These are phyloP conservation scores for Eristalis pertinax DNA, from an alignment of 2,888 invertebrate species.

Conservation along the genomic window DNA sequence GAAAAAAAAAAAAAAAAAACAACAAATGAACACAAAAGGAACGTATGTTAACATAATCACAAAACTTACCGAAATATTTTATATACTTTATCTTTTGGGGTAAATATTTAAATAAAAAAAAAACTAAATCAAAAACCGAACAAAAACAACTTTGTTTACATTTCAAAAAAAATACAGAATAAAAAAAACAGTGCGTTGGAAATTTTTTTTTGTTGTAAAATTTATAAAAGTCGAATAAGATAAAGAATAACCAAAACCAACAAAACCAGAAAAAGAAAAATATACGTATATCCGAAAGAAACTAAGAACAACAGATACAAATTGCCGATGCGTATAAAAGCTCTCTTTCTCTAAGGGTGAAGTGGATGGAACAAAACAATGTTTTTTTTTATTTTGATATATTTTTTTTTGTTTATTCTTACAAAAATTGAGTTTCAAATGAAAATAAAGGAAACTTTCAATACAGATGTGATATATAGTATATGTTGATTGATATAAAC, in stretches of 20 bases:
- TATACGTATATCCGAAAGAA: constrained; percentile 10
- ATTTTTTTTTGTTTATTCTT: background rate
- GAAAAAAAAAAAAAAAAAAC: constrained; percentile 10
- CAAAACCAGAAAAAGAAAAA: constrained; percentile 9
- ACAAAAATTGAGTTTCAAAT: background rate
- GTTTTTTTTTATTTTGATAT: background rate
- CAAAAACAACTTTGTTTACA: constrained; percentile 54
- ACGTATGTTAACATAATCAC: background rate
- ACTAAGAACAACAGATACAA: constrained; percentile 33
- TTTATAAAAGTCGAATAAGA: constrained; percentile 23
- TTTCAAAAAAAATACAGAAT: constrained; percentile 34
- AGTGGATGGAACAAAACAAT: constrained; percentile 58
- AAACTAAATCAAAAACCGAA: constrained; percentile 18
- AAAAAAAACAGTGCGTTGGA: constrained; percentile 53
- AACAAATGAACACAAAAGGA: background rate
- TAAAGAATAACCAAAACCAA: constrained; percentile 15
- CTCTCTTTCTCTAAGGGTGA: constrained; percentile 71
- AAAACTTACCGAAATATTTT: constrained; percentile 70
- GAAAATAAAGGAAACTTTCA: constrained; percentile 3
- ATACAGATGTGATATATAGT: constrained; percentile 13
- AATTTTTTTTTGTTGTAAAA: constrained; percentile 24
- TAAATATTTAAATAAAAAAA: constrained; percentile 17
- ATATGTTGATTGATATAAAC: constrained; percentile 28
- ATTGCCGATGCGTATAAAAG: constrained; percentile 69
- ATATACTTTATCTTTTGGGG: constrained; percentile 35